These are phyloP conservation scores for Pachliopta kotzebuea DNA, from an alignment of 2,888 invertebrate species.

Conservation along the genomic window DNA sequence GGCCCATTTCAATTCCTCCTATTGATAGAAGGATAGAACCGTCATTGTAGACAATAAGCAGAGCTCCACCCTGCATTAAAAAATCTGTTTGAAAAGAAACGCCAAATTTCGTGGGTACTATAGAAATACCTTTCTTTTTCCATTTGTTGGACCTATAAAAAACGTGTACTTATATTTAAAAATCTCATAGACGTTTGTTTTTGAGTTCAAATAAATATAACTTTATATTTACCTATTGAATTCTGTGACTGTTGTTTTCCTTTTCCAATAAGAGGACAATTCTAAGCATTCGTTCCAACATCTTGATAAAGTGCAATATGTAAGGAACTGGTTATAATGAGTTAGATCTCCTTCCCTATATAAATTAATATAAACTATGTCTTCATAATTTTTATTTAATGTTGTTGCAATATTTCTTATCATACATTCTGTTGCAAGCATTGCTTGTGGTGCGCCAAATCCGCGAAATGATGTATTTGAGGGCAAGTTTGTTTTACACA, in stretches of 20 bases:
- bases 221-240: conserved; percentile 83
- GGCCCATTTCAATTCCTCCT: conserved; percentile 95
- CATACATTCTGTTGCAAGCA: conserved; percentile 90
- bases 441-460: conserved; percentile 94
- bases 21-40: conserved; percentile 90
- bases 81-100: conserved; percentile 84
- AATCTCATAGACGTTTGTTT: neutral
- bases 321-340: conserved; percentile 87
- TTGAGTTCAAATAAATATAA: neutral
- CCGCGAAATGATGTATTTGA: conserved; percentile 97
- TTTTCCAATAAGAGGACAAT: conserved; percentile 82
- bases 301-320: conserved; percentile 84
- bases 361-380: conserved; percentile 86
- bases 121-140: conserved; percentile 87
- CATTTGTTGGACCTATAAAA: conserved; percentile 83
- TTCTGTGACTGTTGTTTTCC: conserved; percentile 79
- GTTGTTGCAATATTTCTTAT: conserved; percentile 87
- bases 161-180: neutral
- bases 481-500: conserved; percentile 93
- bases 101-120: conserved; percentile 89
- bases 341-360: conserved; percentile 89
- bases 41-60: conserved; percentile 88
- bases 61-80: conserved; percentile 88
- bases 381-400: conserved; percentile 82
- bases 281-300: conserved; percentile 90